Evolutionary conservation across 2,888 invertebrate species (phyloP).

Genomic region (Drosophila prolongata): DNA sequence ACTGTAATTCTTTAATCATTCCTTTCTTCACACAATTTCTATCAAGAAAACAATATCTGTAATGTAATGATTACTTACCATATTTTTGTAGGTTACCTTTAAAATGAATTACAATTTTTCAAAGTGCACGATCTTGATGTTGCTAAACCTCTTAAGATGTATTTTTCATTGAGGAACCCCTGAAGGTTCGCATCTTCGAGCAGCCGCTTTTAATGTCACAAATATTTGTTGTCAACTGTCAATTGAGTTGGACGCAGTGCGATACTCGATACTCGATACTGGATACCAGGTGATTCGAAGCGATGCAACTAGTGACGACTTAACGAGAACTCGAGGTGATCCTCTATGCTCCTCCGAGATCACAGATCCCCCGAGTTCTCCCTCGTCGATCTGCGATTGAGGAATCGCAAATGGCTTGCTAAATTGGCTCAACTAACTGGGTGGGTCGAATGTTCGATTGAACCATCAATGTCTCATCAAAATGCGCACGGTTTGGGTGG

Average conservation of each 20-base stretch:
- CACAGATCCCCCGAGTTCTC: slow-evolving; percentile 1
- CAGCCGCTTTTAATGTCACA: slow-evolving; percentile 72
- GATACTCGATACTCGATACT: not conserved
- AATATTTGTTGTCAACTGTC: slow-evolving; percentile 80
- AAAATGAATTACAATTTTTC: not conserved
- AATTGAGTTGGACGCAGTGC: slow-evolving; percentile 23
- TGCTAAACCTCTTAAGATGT: slow-evolving; percentile 5
- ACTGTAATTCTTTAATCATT: not conserved
- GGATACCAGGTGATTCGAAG: slow-evolving; percentile 12
- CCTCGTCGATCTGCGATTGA: slow-evolving; percentile 17
- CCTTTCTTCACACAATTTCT: too few species aligned
- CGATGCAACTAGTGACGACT: slow-evolving; percentile 62
- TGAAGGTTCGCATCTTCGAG: slow-evolving; percentile 16
- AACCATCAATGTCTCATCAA: slow-evolving; percentile 80
- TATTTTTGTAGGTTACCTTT: not conserved
- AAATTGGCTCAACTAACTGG: slow-evolving; percentile 72
- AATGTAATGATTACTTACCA: too few species aligned
- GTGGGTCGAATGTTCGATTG: slow-evolving; percentile 67
- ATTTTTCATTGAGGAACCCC: slow-evolving; percentile 6
- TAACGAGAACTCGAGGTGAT: slow-evolving; percentile 67
- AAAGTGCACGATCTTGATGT: not conserved
- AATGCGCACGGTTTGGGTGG: slow-evolving; percentile 43
- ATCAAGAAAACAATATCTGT: too few species aligned
- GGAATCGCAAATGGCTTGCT: slow-evolving; percentile 71
- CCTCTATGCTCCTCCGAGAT: slow-evolving; percentile 5